Base-by-base conservation (phyloP, 2,113 vertebrate species). In the Garra rufa region DNA sequence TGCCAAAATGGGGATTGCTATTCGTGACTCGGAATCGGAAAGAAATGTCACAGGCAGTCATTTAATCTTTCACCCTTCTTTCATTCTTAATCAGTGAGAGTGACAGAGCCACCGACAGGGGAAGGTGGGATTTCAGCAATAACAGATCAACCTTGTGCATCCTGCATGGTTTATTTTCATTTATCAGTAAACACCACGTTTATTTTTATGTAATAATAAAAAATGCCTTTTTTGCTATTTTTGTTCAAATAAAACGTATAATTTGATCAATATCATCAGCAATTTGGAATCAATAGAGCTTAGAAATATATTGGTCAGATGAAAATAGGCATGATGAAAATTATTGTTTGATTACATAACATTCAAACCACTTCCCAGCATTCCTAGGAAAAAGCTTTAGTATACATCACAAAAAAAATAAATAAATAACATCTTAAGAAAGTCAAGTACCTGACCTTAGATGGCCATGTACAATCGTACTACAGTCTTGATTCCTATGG, bases 1-100 rank as follows among this genome's bases (percentile, higher is more conserved):
- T 78, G 26, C 55, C 76, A 43, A 41, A 59, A 63, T 63, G n/a
- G 38, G 13, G 14, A 44, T 63, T 44, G 76, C 43, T 30, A 28
- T 65, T 65, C 26, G 41, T 30, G 43, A 48, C 77, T 65, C 0
- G 9, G 8, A n/a, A 55, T 55, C 19, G 0, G 28, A 57, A 9
- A 55, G 24, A 61, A 78, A 61, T 78, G 77, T 80, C 77, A 65
- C 73, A 75, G 73, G 44, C 44, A 50, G 73, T 75, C 73, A 75
- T 50, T 46, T 75, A 14, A 28, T 75, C 44, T 75, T 75, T 28
- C 43, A 28, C 43, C 71, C 43, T 74, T 48, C 44, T 48, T 48
- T 75, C 44, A 48, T 75, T 75, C 71, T 75, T 75, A 50, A 75
- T 50, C 71, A 75, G 77, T 3, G 57, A 61, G 28, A 76, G n/a